These are phyloP conservation scores for Eledona agricola DNA, from an alignment of 2,888 invertebrate genomes.

Conservation along the genomic window DNA sequence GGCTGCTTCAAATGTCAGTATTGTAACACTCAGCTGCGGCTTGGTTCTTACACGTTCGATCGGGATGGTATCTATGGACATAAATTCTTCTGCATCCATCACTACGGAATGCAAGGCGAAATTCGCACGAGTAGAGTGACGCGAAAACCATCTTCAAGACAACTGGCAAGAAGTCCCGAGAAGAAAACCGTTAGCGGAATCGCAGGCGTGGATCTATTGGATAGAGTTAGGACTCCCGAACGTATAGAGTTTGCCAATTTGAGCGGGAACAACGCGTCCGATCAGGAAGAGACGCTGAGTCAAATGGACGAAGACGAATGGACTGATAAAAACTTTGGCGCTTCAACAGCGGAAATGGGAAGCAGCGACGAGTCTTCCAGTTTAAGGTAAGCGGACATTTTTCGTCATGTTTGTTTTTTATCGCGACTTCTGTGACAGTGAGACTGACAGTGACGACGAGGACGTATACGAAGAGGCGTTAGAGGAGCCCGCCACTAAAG, in stretches of 20 bases:
- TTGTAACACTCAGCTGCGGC: conserved; percentile 84
- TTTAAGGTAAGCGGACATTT: conserved; percentile 58
- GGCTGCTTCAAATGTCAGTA: conserved; percentile 94
- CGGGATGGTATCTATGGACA: conserved; percentile 73
- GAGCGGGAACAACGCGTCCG: conserved; percentile 65
- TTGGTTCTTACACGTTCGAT: conserved; percentile 80
- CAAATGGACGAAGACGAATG: conserved; percentile 96
- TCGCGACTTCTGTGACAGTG: conserved; percentile 56
- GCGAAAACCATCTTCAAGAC: conserved; percentile 50
- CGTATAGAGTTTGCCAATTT: conserved; percentile 82
- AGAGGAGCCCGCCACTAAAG: conserved; percentile 70
- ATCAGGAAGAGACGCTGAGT: conserved; percentile 71
- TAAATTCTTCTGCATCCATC: conserved; percentile 80
- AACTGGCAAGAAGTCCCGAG: conserved; percentile 61
- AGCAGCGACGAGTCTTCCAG: conserved; percentile 70
- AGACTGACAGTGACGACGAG: conserved; percentile 71
- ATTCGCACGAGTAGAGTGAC: conserved; percentile 51
- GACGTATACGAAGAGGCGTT: conserved; percentile 75
- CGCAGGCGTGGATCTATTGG: conserved; percentile 64
- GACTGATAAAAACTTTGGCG: conserved; percentile 92
- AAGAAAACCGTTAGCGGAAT: conserved; percentile 64
- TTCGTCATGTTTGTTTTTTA: conserved; percentile 5
- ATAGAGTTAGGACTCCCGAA: conserved; percentile 76
- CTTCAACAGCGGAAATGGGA: conserved; percentile 73
- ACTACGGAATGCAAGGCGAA: conserved; percentile 73